Base-by-base conservation (phyloP, 2,888 invertebrate genomes). In the Drosophila austrosaltans region DNA sequence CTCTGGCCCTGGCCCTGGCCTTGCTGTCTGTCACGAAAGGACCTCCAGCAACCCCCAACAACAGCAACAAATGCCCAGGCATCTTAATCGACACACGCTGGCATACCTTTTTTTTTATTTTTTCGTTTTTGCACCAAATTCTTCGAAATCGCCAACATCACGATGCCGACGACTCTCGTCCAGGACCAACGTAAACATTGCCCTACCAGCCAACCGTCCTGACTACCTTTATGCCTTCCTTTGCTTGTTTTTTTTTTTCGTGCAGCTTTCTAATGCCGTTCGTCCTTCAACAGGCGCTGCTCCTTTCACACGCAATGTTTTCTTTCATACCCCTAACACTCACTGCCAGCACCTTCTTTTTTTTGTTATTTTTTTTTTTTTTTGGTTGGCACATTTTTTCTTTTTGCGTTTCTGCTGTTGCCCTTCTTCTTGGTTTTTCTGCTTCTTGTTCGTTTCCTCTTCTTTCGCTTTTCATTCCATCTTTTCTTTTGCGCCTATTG, bases 211-310 rank as follows among this genome's bases (percentile, higher is more conserved):
- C 39, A 39, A 10, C 39, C 40, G 25, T 22, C 1, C 22, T 25
- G 22, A 60, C 67, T 78, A 82, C 77, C 72, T 72, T 66, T 77
- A 64, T 64, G 74, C 63, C 64, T 74, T 54, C 67, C 39, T 28
- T 54, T 10, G 6, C 12, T 48, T 32, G 36, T 30, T 16, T n/a
- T 28, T n/a, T 25, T 28, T 22, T 72, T 67, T 77, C 75, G 75
- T 75, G 81, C 84, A 81, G 84, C 81, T 77, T 87, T 79, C 83
- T 81, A 79, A 82, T 87, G 79, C 63, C 72, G 75, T 76, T 76
- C 77, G 83, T 87, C 87, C 87, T 83, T 87, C 87, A 84, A 82
- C 73, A 87, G 82, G 63, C 87, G 82, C 82, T 84, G 85, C 79
- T 87, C 78, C 82, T 84, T 86, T 83, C 79, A 78, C 87, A 83